Conservation (phyloP, 2,888 invertebrate species). For the Aromia moschata region DNA sequence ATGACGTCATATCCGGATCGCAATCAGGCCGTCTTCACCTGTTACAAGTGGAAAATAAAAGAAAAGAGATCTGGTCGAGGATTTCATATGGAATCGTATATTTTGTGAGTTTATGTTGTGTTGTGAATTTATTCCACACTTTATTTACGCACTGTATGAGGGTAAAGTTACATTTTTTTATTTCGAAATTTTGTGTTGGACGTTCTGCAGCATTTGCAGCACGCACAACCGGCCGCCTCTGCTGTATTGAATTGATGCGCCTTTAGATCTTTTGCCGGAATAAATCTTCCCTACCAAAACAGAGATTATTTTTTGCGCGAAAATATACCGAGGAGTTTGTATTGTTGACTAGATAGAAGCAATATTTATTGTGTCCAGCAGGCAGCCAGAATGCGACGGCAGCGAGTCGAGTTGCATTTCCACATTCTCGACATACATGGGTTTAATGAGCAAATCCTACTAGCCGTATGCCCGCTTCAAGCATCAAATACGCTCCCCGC, state of each 20-base stretch:
- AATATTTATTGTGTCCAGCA: constrained; percentile 63
- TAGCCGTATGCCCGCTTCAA: constrained; percentile 46
- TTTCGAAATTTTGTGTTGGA: too few relatives aligned
- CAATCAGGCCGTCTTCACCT: too few relatives aligned
- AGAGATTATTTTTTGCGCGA: constrained; percentile 60
- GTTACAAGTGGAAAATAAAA: too few relatives aligned
- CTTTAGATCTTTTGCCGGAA: constrained; percentile 56
- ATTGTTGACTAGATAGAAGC: constrained; percentile 61
- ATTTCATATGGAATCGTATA: too few relatives aligned
- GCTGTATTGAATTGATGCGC: constrained; percentile 56
- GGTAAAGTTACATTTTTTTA: too few relatives aligned
- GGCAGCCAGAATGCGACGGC: constrained; percentile 61
- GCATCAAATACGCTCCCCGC: constrained; percentile 50
- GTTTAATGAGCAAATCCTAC: constrained; percentile 61
- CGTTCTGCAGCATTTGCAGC: too few relatives aligned
- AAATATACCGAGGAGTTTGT: constrained; percentile 58
- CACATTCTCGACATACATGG: constrained; percentile 63
- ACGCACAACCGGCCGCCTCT: too few relatives aligned
- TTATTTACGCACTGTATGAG: too few relatives aligned
- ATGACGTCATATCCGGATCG: too few relatives aligned
- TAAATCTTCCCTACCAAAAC: constrained; percentile 58
- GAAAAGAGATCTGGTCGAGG: too few relatives aligned
- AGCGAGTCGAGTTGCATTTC: constrained; percentile 60
- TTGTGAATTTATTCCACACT: too few relatives aligned
- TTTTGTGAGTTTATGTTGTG: too few relatives aligned